These are phyloP conservation scores for Eristalis tenax DNA, from an alignment of 2,888 invertebrate species.

Conservation along the genomic window DNA sequence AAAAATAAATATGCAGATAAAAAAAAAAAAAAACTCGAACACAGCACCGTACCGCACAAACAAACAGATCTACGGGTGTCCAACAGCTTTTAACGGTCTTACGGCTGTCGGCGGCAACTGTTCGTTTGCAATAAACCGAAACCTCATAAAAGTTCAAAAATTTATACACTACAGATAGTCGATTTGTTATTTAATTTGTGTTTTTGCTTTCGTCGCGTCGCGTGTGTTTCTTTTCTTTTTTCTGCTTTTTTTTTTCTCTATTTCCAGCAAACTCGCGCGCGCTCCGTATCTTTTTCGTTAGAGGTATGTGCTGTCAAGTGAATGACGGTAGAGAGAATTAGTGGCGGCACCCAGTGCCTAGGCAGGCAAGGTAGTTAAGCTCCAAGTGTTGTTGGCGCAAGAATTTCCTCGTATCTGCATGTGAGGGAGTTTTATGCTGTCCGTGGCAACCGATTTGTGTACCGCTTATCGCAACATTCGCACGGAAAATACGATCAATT, in stretches of 20 bases:
- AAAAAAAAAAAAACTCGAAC: neutral
- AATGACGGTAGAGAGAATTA: slow-evolving; percentile 26
- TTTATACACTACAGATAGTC: slow-evolving; percentile 54
- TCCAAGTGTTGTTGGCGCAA: slow-evolving; percentile 16
- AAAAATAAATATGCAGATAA: neutral
- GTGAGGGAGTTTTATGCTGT: slow-evolving; percentile 55
- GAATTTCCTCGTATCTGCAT: slow-evolving; percentile 35
- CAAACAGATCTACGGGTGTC: slow-evolving; percentile 15
- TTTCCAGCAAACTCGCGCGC: slow-evolving; percentile 11
- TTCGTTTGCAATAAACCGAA: slow-evolving; percentile 54
- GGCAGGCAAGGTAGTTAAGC: slow-evolving; percentile 24
- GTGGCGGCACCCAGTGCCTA: slow-evolving; percentile 44
- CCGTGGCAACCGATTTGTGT: slow-evolving; percentile 39
- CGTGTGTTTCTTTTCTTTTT: neutral
- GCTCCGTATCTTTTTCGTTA: slow-evolving; percentile 50
- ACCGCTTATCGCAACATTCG: slow-evolving; percentile 32
- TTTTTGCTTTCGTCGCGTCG: neutral
- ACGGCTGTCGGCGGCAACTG: slow-evolving; percentile 33
- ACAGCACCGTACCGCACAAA: neutral
- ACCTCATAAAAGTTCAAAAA: slow-evolving; percentile 47
- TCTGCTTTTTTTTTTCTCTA: neutral
- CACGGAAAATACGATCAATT: slow-evolving; percentile 5
- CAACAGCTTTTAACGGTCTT: slow-evolving; percentile 19
- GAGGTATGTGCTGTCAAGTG: slow-evolving; percentile 12
- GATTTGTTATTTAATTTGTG: slow-evolving; percentile 15